phyloP scores from a whole-genome alignment of 2,113 vertebrate species.

The Equus quagga region DNA sequence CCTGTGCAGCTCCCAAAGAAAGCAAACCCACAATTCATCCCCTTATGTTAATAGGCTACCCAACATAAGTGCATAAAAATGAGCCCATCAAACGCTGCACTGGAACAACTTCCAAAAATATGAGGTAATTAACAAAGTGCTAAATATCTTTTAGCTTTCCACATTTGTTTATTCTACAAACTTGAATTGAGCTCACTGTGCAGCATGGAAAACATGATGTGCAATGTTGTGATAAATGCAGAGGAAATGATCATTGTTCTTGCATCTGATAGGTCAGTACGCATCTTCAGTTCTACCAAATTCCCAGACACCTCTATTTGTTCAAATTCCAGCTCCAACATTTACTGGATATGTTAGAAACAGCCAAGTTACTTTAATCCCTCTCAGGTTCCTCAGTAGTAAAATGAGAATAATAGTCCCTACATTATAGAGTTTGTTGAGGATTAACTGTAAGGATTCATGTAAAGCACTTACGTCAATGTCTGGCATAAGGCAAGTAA shows the following conservation, averaged over 20 bases:
- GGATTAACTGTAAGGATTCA: neutral
- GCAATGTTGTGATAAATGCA: neutral
- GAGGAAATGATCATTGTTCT: neutral
- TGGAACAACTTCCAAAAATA: neutral
- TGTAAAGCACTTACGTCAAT: neutral
- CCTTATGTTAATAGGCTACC: neutral
- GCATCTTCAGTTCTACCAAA: neutral
- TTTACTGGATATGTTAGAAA: neutral
- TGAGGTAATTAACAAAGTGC: neutral
- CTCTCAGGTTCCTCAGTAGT: neutral
- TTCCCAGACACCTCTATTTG: neutral
- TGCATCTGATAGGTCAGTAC: neutral
- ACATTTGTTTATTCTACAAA: neutral
- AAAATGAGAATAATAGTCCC: neutral
- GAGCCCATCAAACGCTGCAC: neutral
- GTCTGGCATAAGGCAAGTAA: neutral
- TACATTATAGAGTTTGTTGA: neutral
- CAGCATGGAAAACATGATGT: fast-evolving
- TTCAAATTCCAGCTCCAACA: neutral
- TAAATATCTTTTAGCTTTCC: neutral
- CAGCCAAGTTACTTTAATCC: neutral
- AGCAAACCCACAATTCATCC: neutral
- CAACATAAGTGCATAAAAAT: neutral
- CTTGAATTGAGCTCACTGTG: neutral
- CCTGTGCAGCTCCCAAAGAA: neutral